Percentiles rank a stretch among this genome's conserved stretches.
These are phyloP conservation scores for Ammospiza nelsoni DNA, from an alignment of 2,113 vertebrate genomes.

Conservation along the genomic window DNA sequence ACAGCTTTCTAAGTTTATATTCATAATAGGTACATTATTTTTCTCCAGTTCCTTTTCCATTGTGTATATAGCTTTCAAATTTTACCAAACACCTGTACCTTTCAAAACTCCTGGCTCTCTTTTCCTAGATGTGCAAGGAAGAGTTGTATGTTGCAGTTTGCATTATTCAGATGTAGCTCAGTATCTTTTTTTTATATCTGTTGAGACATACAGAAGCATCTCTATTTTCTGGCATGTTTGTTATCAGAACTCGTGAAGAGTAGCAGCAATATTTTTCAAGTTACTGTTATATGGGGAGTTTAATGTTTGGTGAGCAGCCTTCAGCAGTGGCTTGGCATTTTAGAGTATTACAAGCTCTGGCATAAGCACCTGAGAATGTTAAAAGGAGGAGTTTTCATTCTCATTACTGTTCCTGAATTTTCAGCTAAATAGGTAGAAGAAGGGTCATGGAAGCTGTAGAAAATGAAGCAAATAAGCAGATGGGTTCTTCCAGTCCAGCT, in stretches of 20 bases:
- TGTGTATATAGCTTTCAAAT: not conserved
- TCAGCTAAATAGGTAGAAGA: not conserved
- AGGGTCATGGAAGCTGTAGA: not conserved
- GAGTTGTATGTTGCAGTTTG: not conserved
- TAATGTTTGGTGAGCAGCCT: not conserved
- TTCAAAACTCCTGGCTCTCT: not conserved
- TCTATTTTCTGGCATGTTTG: not conserved
- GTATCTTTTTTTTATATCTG: not conserved
- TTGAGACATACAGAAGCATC: not conserved
- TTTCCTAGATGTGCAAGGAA: not conserved
- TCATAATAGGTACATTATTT: not conserved
- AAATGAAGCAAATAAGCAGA: not conserved
- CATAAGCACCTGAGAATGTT: not conserved
- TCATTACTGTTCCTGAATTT: not conserved
- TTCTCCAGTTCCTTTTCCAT: not conserved
- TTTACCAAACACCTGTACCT: not conserved
- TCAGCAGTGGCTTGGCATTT: not conserved
- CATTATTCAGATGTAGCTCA: not conserved
- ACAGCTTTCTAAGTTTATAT: not conserved
- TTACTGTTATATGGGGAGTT: not conserved
- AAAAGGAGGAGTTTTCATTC: not conserved
- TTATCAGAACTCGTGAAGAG: not conserved
- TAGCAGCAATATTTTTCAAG: not conserved
- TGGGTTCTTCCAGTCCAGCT: not conserved
- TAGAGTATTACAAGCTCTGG: not conserved